A percentile compares a stretch with the other conserved stretches of the same genome.
Conservation (phyloP, 2,797 vertebrate genomes). For the Enteromius treurensis region DNA sequence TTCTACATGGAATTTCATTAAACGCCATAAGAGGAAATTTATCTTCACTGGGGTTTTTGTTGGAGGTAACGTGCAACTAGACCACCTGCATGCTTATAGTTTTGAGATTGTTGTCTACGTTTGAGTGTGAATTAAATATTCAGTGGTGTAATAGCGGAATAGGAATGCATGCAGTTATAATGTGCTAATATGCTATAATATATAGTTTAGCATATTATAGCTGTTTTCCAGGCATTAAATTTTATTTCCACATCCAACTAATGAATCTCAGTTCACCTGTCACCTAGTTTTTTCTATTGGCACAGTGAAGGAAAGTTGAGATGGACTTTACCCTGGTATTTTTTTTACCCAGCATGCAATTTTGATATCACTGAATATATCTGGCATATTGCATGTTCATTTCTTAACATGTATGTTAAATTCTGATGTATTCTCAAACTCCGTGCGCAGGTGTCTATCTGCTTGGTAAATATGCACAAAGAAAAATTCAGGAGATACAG, state of each 20-base stretch:
- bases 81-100: slow-evolving; percentile 2
- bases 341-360: not conserved
- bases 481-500: slow-evolving; percentile 91
- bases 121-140: not conserved
- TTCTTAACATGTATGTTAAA: not conserved
- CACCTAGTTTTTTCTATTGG: slow-evolving; percentile 25
- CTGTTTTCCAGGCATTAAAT: not conserved
- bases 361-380: not conserved
- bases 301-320: not conserved
- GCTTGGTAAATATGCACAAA: slow-evolving; percentile 92
- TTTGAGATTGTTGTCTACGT: not conserved
- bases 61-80: slow-evolving; percentile 78
- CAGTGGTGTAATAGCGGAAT: not conserved
- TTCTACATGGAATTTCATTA: slow-evolving; percentile 88
- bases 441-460: slow-evolving; percentile 84
- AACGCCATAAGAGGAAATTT: slow-evolving; percentile 93
- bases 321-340: slow-evolving; percentile 5
- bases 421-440: not conserved
- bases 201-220: not conserved
- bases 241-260: not conserved
- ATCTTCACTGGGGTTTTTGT: slow-evolving; percentile 86
- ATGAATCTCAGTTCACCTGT: slow-evolving; percentile 46
- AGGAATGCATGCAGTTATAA: not conserved
- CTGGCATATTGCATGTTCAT: not conserved
- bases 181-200: not conserved